These are phyloP conservation scores for Amorpha juglandis DNA, from an alignment of 2,888 invertebrate species.

Conservation along the genomic window DNA sequence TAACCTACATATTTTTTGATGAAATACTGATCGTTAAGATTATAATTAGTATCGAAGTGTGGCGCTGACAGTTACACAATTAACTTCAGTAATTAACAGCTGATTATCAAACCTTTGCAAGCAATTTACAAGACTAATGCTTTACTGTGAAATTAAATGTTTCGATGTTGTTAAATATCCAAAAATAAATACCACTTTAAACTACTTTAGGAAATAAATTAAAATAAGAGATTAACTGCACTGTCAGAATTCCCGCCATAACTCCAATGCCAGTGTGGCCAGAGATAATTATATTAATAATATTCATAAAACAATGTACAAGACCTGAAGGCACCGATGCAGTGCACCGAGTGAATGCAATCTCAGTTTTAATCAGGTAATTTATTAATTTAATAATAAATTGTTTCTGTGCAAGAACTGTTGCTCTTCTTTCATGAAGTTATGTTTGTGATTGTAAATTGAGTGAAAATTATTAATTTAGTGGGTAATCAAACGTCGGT, in stretches of 20 bases:
- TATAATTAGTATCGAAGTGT: not conserved
- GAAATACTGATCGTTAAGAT: not conserved
- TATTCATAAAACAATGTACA: too few species aligned
- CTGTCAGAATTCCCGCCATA: too few species aligned
- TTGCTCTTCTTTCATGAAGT: not conserved
- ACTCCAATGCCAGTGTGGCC: too few species aligned
- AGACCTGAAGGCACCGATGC: not conserved
- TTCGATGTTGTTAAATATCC: too few species aligned
- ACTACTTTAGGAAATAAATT: too few species aligned
- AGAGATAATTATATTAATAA: not conserved
- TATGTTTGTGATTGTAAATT: slow-evolving; percentile 11
- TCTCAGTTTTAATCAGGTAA: slow-evolving; percentile 8
- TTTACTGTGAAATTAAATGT: too few species aligned
- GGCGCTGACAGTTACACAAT: not conserved
- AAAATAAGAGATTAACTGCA: too few species aligned
- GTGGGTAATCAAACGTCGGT: slow-evolving; percentile 8
- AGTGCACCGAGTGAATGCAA: not conserved
- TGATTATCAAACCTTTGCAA: not conserved
- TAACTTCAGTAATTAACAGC: slow-evolving; percentile 13
- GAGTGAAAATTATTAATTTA: slow-evolving; percentile 15
- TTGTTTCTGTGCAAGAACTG: not conserved
- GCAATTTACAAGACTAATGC: too few species aligned
- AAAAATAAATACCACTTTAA: too few species aligned
- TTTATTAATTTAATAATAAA: not conserved
- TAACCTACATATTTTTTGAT: not conserved